Evolutionary conservation across 1,140 invertebrate genomes (phyloP).

Genomic region (Protaetia brevitarsis): DNA sequence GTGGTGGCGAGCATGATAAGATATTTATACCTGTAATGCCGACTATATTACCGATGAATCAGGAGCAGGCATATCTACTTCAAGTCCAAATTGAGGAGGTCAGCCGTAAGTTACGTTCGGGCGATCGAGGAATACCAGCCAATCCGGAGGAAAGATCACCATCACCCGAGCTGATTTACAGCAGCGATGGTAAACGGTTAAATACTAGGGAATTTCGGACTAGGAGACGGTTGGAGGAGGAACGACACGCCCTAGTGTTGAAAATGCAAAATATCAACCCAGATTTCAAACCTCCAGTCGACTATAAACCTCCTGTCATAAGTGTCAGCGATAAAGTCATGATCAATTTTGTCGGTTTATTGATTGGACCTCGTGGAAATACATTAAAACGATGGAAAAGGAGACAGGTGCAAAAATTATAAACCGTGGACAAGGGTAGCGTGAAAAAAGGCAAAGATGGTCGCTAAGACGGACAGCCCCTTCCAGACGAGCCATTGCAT

Average conservation of each 20-base stretch:
- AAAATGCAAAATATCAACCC: slow-evolving; percentile 91
- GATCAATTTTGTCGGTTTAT: slow-evolving; percentile 98
- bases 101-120: slow-evolving; percentile 92
- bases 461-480: slow-evolving; percentile 94
- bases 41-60: slow-evolving; percentile 90
- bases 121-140: slow-evolving; percentile 93
- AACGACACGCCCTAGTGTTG: slow-evolving; percentile 89
- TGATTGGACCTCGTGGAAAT: slow-evolving; percentile 98
- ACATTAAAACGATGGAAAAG: slow-evolving; percentile 94
- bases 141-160: slow-evolving; percentile 99
- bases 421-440: slow-evolving; percentile 97
- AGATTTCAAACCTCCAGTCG: slow-evolving; percentile 97
- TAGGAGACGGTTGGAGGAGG: slow-evolving; percentile 92
- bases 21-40: slow-evolving; percentile 97
- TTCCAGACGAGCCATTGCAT: slow-evolving; percentile 99
- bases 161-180: no score
- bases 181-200: slow-evolving; percentile 96
- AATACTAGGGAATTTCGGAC: slow-evolving; percentile 98
- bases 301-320: slow-evolving; percentile 96
- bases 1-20: slow-evolving; percentile 90
- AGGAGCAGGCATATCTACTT: slow-evolving; percentile 93
- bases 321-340: slow-evolving; percentile 97
- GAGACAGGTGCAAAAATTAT: no score
- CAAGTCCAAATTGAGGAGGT: slow-evolving; percentile 99
- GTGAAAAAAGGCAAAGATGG: slow-evolving; percentile 99